These are phyloP conservation scores for Latrodectus elegans DNA, from an alignment of 2,888 invertebrate species.

Conservation along the genomic window DNA sequence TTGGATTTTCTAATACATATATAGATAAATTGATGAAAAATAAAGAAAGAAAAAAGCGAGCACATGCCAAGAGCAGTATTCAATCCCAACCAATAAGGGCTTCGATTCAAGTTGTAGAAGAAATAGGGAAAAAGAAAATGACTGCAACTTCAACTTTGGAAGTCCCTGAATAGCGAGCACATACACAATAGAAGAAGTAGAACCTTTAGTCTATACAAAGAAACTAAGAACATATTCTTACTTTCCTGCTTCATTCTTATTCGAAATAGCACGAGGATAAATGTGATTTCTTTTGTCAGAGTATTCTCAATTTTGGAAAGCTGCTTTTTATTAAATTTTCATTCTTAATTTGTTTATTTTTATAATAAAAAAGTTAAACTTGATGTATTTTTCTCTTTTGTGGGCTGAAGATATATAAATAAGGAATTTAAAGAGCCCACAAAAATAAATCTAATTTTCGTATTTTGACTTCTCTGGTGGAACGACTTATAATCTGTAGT, in stretches of 20 bases:
- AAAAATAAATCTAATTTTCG: neutral
- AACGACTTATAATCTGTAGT: too few species aligned
- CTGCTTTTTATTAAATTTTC: slow-evolving; percentile 29
- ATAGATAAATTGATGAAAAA: neutral
- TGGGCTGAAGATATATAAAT: slow-evolving; percentile 19
- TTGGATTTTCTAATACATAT: too few species aligned
- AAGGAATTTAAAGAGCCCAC: slow-evolving; percentile 18
- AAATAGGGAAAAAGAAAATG: slow-evolving; percentile 33
- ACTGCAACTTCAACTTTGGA: slow-evolving; percentile 35
- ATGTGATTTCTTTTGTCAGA: slow-evolving; percentile 40
- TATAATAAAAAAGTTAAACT: slow-evolving; percentile 17
- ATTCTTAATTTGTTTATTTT: slow-evolving; percentile 39
- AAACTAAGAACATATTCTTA: slow-evolving; percentile 40
- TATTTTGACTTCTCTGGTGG: neutral
- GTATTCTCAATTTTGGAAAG: slow-evolving; percentile 6
- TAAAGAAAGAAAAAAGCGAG: neutral
- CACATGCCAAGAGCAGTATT: slow-evolving; percentile 33
- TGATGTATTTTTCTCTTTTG: slow-evolving; percentile 15
- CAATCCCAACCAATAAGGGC: slow-evolving; percentile 38
- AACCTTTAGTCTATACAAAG: slow-evolving; percentile 35
- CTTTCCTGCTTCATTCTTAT: slow-evolving; percentile 18
- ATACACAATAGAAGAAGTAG: slow-evolving; percentile 27
- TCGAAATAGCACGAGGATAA: slow-evolving; percentile 23
- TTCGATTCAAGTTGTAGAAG: slow-evolving; percentile 19
- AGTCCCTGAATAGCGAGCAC: slow-evolving; percentile 14